phyloP scores from a whole-genome alignment of 2,113 vertebrate genomes.

The Malurus elegans region DNA sequence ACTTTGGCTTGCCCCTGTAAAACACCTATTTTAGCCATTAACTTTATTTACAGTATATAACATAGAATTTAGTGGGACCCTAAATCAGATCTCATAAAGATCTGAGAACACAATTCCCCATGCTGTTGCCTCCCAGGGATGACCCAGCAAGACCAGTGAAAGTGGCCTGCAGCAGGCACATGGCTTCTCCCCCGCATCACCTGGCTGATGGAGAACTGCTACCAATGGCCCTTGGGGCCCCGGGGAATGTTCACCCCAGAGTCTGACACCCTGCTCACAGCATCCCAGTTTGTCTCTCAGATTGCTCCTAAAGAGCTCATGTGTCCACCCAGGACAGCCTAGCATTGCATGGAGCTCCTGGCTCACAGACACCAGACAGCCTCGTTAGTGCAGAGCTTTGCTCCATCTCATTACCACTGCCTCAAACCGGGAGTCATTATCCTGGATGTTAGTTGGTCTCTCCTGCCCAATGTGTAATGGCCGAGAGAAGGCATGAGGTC shows the following conservation, averaged over 20 bases:
- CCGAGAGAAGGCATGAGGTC: not conserved
- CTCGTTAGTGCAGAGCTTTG: accelerated
- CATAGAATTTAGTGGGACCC: not conserved
- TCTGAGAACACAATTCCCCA: not conserved
- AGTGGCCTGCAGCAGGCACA: accelerated
- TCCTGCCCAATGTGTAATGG: not conserved
- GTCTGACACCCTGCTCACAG: not conserved
- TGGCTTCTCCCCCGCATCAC: accelerated
- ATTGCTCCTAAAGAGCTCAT: not conserved
- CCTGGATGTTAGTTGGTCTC: accelerated
- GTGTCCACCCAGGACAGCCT: not conserved
- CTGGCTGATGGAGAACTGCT: not conserved
- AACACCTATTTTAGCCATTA: constrained; percentile 16
- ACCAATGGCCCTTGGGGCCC: accelerated
- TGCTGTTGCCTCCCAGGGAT: not conserved
- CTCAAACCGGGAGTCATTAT: constrained; percentile 6
- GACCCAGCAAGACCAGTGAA: not conserved
- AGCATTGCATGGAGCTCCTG: accelerated
- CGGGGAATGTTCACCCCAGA: not conserved
- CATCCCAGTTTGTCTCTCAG: not conserved
- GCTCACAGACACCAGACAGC: not conserved
- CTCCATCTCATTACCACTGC: not conserved
- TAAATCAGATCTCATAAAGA: not conserved
- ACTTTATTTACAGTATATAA: not conserved
- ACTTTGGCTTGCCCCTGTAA: not conserved